Percentiles rank a stretch among this genome's conserved stretches.
Evolutionary conservation across 2,113 vertebrate species (phyloP).

Genomic region (Pholis gunnellus): DNA sequence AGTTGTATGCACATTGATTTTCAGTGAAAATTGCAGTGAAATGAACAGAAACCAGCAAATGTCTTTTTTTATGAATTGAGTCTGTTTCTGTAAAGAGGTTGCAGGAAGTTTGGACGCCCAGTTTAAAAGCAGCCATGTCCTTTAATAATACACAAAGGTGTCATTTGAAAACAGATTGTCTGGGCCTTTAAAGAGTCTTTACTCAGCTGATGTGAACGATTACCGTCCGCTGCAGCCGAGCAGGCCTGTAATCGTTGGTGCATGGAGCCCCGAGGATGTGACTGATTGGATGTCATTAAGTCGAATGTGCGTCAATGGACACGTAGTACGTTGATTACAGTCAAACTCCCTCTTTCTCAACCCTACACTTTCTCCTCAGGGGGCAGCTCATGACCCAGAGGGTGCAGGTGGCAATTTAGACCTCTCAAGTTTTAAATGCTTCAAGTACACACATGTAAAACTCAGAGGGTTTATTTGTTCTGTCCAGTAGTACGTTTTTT

Average conservation of each 20-base stretch:
- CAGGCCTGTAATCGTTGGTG: slow-evolving; percentile 67
- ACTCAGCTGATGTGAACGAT: slow-evolving; percentile 57
- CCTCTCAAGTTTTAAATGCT: slow-evolving; percentile 57
- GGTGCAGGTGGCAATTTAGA: slow-evolving; percentile 61
- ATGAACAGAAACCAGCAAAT: not conserved
- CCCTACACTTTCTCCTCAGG: slow-evolving; percentile 61
- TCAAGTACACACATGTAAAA: slow-evolving; percentile 12
- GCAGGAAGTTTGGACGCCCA: not conserved
- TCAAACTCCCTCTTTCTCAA: slow-evolving; percentile 25
- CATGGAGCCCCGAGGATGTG: slow-evolving; percentile 53
- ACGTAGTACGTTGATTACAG: slow-evolving; percentile 36
- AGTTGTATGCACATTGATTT: no score
- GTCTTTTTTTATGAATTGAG: not conserved
- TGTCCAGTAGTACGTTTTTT: not conserved
- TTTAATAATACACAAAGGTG: slow-evolving; percentile 30
- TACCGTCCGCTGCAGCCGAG: slow-evolving; percentile 36
- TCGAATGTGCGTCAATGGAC: slow-evolving; percentile 62
- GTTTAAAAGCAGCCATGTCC: slow-evolving; percentile 17
- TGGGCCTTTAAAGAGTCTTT: slow-evolving; percentile 42
- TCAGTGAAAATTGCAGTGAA: not conserved
- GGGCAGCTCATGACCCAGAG: slow-evolving; percentile 45
- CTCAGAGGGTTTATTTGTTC: not conserved
- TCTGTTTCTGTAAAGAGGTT: not conserved
- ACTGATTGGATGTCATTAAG: slow-evolving; percentile 71
- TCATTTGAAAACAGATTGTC: slow-evolving; percentile 37